Evolutionary conservation across 2,797 vertebrate genomes (phyloP), one percentile per base, ranked within the genome.

Genomic region (Neostethus bicornis): DNA sequence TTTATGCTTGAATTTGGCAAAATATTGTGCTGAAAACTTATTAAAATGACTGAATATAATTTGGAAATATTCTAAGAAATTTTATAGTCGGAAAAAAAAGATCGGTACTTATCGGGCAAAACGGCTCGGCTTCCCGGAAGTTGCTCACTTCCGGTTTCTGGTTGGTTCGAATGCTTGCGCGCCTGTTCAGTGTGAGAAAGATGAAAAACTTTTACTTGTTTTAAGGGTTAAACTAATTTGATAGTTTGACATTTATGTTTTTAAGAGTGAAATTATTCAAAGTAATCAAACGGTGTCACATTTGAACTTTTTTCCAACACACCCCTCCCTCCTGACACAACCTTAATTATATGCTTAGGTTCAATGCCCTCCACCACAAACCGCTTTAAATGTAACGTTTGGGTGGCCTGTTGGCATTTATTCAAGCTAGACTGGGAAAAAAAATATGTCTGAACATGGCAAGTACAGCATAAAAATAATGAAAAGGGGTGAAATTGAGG

Each of bases 401-500:
- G 62, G 32, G 32, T 34, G 32, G 32, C 32, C 25, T 13, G 51
- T 51, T 3, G 38, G 43, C 47, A 62, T 70, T 66, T 60, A 60
- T 46, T 37, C 20, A 14, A 68, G 63, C 66, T 72, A 61, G 3
- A 9, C 14, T 44, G 51, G 71, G 66, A 61, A 60, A 56, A 38
- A 16, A 19, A n/a, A n/a, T 9, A 9, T 38, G 35, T 17, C 16
- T 67, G 35, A 61, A 26, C n/a, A 41, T 9, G 58, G 24, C 34
- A 32, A 31, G 24, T 26, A 19, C 29, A 45, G 20, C 16, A 32
- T 47, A 55, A 70, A 49, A 29, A 43, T 26, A 39, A 6, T 48
- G 51, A 46, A 34, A 19, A 3, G 34, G 25, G 13, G 31, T 35
- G 17, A 11, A 32, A 63, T 1, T 39, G 29, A 51, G 7, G 31